Evolutionary conservation across 2,113 vertebrate genomes (phyloP), one percentile per base, ranked within the genome.

Genomic region (Rattus rattus): DNA sequence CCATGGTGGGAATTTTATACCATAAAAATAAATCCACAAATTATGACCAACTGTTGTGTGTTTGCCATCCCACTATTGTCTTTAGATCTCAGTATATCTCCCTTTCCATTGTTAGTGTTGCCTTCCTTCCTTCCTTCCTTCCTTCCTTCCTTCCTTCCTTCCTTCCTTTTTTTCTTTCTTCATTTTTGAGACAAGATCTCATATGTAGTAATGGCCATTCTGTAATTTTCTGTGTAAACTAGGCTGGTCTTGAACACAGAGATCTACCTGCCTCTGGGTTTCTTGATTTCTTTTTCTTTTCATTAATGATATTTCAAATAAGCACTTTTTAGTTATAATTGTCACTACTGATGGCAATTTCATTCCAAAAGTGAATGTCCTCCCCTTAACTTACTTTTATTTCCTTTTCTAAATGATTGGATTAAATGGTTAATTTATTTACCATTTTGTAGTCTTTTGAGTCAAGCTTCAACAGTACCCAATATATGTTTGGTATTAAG

Each of bases 271-370:
- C 73, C 24, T 76, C 73, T 49, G 75, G n/a, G 6, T 49, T 49
- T 79, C 63, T 88, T 88, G 17, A 56, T 85, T 93, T 87, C 28
- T 88, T 97, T 79, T 20, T 94, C 19, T 47, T 93, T 93, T 84
- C 56, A 49, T 92, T 59, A 59, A 59, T 67, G 33, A 91, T 39
- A 70, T 95, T 93, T 94, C 14, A 80, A 90, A 92, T 52, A 94
- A 88, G 6, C 63, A 52, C 43, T 96, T 93, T 93, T 89, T 87
- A 96, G 90, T 96, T 94, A 83, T 90, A 43, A 49, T 28, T 49
- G 30, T 49, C 28, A 2, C 43, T 92, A 84, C 88, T 3, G 79
- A 67, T 80, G 17, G 16, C 56, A 84, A 79, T 89, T 95, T 96
- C 17, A 83, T 91, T 94, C 59, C 16, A 56, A 83, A 92, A 92